phyloP scores from a whole-genome alignment of 2,113 vertebrate species.

The Condylura cristata region DNA sequence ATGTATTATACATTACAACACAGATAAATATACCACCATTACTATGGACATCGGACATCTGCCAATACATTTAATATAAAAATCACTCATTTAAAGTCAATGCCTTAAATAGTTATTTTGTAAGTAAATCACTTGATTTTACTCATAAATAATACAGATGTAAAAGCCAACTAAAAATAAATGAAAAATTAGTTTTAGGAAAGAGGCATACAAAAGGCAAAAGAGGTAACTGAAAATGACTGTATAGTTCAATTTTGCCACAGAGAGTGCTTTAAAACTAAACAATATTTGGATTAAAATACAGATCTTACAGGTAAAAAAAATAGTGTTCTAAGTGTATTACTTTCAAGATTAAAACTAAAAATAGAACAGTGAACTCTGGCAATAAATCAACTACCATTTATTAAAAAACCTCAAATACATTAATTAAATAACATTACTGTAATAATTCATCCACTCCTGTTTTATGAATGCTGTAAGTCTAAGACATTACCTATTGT shows the following conservation, averaged over 20 bases:
- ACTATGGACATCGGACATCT: background rate
- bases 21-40: background rate
- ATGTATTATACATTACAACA: background rate
- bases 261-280: slow-evolving; percentile 34
- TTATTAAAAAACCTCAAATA: background rate
- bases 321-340: slow-evolving; percentile 7
- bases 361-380: slow-evolving; percentile 39
- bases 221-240: slow-evolving; percentile 35
- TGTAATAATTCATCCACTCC: background rate
- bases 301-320: background rate
- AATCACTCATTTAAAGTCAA: slow-evolving; percentile 31
- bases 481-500: background rate
- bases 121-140: slow-evolving; percentile 3
- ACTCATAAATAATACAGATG: background rate
- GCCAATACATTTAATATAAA: slow-evolving; percentile 37
- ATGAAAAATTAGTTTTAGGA: background rate
- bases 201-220: background rate
- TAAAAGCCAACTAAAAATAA: slow-evolving; percentile 34
- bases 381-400: slow-evolving; percentile 20
- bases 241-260: slow-evolving; percentile 43
- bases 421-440: background rate
- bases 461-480: background rate
- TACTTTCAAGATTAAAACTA: slow-evolving; percentile 22
- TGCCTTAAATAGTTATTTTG: slow-evolving; percentile 25
- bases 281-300: background rate